Conservation (phyloP, 1,140 invertebrate species). For the Neodiprion virginianus region DNA sequence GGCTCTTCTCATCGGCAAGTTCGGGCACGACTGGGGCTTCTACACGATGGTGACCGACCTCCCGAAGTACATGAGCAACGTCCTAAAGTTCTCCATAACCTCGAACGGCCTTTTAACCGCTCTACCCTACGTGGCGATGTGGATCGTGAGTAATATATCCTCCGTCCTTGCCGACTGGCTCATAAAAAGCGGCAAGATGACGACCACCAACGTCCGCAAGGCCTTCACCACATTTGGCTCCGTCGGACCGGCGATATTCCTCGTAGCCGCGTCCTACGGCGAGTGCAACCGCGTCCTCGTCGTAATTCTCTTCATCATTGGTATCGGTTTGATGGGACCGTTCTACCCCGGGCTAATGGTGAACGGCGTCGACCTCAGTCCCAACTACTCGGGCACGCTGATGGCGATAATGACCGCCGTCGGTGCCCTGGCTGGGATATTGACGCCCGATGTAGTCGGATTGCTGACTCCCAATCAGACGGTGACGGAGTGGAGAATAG, state of each 20-base stretch:
- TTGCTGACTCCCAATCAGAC: constrained; percentile 74
- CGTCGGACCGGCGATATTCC: constrained; percentile 76
- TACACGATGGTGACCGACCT: no score
- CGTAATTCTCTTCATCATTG: constrained; percentile 61
- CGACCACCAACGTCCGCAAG: constrained; percentile 39
- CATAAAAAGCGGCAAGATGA: constrained; percentile 35
- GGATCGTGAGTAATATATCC: constrained; percentile 31
- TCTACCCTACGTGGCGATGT: constrained; percentile 45
- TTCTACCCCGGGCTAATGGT: constrained; percentile 78
- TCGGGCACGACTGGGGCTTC: constrained; percentile 83
- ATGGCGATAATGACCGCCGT: constrained; percentile 64
- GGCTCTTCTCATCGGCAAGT: constrained; percentile 69
- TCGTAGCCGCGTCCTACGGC: constrained; percentile 79
- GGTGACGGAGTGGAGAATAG: constrained; percentile 75
- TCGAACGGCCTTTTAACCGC: constrained; percentile 41
- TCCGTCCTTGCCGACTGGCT: constrained; percentile 51
- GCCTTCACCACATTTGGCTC: constrained; percentile 54
- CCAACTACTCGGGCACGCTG: no score
- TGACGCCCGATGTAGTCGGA: constrained; percentile 78
- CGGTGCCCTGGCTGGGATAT: no score
- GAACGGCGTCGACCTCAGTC: constrained; percentile 60
- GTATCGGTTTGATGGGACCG: constrained; percentile 79
- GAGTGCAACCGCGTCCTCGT: constrained; percentile 72
- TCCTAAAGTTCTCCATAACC: constrained; percentile 71
- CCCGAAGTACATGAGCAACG: constrained; percentile 76